These are phyloP conservation scores for Clarias magur DNA, from an alignment of 2,113 vertebrate genomes.

Conservation along the genomic window DNA sequence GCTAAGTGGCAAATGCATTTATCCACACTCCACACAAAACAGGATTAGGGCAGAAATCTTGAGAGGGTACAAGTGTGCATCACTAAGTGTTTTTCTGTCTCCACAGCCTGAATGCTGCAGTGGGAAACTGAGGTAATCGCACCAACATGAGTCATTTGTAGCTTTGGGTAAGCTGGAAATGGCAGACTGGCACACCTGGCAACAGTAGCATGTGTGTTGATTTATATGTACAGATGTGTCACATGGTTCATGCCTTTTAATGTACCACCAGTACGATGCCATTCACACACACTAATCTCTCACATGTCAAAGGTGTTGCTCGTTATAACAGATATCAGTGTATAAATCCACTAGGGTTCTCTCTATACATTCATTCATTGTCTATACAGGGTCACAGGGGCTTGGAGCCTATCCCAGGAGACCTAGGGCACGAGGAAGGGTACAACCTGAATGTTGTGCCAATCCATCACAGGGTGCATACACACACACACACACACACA, in stretches of 20 bases:
- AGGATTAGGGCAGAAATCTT: slow-evolving; percentile 33
- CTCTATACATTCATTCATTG: background rate
- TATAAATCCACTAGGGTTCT: background rate
- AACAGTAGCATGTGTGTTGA: slow-evolving; percentile 19
- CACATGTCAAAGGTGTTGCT: background rate
- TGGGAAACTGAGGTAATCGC: slow-evolving; percentile 46
- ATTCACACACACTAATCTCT: background rate
- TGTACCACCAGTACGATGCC: background rate
- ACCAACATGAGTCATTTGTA: slow-evolving; percentile 50
- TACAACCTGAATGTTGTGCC: no score
- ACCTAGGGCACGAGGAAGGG: no score
- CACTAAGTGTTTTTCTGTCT: slow-evolving; percentile 35
- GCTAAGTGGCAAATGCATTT: slow-evolving; percentile 40
- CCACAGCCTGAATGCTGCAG: slow-evolving; percentile 2
- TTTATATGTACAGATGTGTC: slow-evolving; percentile 39
- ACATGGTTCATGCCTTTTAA: slow-evolving; percentile 14
- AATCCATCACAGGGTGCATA: no score
- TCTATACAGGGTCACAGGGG: no score
- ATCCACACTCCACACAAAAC: slow-evolving; percentile 15
- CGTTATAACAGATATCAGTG: background rate
- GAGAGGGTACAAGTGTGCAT: slow-evolving; percentile 38
- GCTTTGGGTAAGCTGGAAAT: slow-evolving; percentile 32
- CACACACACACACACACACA: no score
- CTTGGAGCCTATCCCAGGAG: no score
- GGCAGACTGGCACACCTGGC: slow-evolving; percentile 41